phyloP scores from a whole-genome alignment of 1,140 invertebrate genomes.

The Lineus longissimus region DNA sequence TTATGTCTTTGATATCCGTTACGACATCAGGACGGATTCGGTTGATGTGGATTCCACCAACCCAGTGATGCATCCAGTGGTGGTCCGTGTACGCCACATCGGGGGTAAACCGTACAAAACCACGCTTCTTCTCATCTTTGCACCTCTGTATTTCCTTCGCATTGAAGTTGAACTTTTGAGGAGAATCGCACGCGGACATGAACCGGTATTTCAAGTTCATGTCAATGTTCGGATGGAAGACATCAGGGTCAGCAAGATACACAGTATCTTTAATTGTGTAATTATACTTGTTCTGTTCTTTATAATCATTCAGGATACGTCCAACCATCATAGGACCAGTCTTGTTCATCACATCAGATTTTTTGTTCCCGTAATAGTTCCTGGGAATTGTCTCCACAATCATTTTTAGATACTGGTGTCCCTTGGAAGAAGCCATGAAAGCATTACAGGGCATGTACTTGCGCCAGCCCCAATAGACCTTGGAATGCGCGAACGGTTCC shows the following conservation, averaged over 20 bases:
- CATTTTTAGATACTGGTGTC: constrained; percentile 1
- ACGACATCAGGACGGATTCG: neutral
- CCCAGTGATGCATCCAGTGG: constrained; percentile 5
- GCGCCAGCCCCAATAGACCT: neutral
- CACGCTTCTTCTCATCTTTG: neutral
- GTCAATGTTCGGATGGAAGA: neutral
- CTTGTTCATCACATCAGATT: constrained; percentile 2
- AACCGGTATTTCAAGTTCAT: neutral
- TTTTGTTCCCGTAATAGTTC: constrained; percentile 2
- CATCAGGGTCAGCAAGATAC: constrained; percentile 1
- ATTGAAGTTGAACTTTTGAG: neutral
- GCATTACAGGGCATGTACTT: neutral
- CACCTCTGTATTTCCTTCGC: neutral
- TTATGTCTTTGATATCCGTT: neutral
- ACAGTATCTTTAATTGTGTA: neutral
- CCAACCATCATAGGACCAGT: constrained; percentile 2
- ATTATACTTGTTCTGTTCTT: neutral
- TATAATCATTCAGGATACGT: constrained; percentile 2
- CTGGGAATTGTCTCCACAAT: neutral
- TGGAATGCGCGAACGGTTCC: constrained; percentile 1
- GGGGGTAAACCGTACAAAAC: neutral
- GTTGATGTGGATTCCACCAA: neutral
- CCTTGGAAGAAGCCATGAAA: neutral
- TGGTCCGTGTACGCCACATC: neutral
- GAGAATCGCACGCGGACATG: neutral